Percentiles rank a stretch among this genome's conserved stretches.
phyloP scores from a whole-genome alignment of 2,888 invertebrate genomes.

The Amiota communis region DNA sequence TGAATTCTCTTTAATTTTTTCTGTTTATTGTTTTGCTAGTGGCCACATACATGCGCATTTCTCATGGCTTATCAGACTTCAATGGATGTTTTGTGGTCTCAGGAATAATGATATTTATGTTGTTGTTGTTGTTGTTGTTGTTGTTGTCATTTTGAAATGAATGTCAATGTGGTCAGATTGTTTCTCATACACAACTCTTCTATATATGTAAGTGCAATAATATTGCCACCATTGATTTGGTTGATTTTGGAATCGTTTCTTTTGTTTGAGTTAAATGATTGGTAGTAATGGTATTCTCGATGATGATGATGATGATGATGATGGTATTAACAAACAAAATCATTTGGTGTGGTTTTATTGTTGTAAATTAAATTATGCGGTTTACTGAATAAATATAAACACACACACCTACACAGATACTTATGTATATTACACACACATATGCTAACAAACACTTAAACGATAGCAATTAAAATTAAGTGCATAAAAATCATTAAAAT shows the following conservation, averaged over 20 bases:
- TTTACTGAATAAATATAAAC: conserved; percentile 19
- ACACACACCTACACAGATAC: conserved; percentile 15
- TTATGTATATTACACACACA: neutral
- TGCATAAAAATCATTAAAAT: conserved; percentile 15
- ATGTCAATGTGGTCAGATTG: conserved; percentile 9
- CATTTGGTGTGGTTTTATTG: conserved; percentile 36
- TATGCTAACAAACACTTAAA: too few relatives aligned
- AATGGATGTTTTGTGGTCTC: conserved; percentile 19
- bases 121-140: neutral
- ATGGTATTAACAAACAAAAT: neutral
- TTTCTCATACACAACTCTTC: too few relatives aligned
- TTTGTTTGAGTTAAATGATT: neutral
- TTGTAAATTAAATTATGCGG: conserved; percentile 50
- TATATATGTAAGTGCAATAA: too few relatives aligned
- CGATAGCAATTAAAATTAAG: conserved; percentile 26
- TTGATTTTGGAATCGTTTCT: neutral
- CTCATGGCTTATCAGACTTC: neutral
- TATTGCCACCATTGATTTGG: neutral
- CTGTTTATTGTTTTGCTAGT: too few relatives aligned
- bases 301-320: too few relatives aligned
- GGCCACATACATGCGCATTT: neutral
- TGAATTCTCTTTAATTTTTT: too few relatives aligned
- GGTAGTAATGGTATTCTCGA: conserved; percentile 15
- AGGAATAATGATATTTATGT: conserved; percentile 13
- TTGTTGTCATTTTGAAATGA: conserved; percentile 3